phyloP scores from a whole-genome alignment of 1,140 invertebrate genomes.

The Octopus sinensis region DNA sequence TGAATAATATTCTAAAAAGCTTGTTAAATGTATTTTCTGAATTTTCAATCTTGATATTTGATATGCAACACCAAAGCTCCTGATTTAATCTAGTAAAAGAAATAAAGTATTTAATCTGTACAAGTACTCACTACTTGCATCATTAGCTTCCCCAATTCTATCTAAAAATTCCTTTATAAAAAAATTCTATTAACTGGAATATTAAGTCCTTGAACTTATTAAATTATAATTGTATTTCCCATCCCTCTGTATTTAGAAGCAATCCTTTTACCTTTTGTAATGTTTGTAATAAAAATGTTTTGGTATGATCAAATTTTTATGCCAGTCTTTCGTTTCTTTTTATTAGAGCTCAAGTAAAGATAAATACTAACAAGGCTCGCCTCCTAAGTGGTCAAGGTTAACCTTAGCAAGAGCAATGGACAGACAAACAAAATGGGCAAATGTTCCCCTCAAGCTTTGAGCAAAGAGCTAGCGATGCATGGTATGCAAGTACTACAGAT shows the following conservation, averaged over 20 bases:
- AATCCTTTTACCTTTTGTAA: neutral
- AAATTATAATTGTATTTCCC: neutral
- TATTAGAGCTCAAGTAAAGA: constrained; percentile 17
- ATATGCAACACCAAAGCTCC: neutral
- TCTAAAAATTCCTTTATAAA: too few species aligned
- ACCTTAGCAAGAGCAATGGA: constrained; percentile 13
- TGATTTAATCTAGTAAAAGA: neutral
- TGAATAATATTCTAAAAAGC: too few species aligned
- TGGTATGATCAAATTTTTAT: constrained; percentile 9
- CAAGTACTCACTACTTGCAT: constrained; percentile 6
- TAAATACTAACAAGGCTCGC: constrained; percentile 15
- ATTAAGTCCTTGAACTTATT: too few species aligned
- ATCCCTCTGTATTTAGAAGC: neutral
- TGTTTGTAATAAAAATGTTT: constrained; percentile 2
- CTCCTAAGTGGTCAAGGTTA: constrained; percentile 15
- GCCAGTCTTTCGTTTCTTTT: constrained; percentile 7
- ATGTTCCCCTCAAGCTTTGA: neutral
- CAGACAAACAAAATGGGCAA: neutral
- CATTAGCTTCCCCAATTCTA: neutral
- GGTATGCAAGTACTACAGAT: constrained; percentile 12
- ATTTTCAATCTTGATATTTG: neutral
- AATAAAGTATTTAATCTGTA: neutral
- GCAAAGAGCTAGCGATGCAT: constrained; percentile 14
- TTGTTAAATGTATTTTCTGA: neutral
- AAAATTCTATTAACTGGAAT: too few species aligned